A percentile compares a stretch with the other conserved stretches of the same genome.
These are phyloP conservation scores for Sapajus apella DNA, from an alignment of 2,113 vertebrate species.

Conservation along the genomic window DNA sequence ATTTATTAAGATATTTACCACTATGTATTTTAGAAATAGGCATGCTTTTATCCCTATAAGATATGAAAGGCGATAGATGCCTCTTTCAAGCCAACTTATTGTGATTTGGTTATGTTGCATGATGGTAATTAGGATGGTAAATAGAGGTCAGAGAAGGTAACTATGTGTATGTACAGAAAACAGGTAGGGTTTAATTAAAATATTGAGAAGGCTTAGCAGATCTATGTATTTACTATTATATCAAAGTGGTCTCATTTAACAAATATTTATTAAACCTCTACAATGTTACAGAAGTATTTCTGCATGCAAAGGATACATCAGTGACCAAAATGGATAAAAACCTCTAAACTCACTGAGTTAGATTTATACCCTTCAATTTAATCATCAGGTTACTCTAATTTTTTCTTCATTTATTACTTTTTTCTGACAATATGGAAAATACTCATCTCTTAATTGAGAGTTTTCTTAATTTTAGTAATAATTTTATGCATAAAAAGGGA, in stretches of 20 bases:
- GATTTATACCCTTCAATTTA: background rate
- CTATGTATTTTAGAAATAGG: background rate
- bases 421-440: background rate
- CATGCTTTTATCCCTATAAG: background rate
- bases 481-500: background rate
- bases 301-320: background rate
- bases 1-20: background rate
- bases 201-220: background rate
- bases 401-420: background rate
- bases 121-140: background rate
- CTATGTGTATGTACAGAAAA: fast-evolving
- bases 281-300: background rate
- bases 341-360: background rate
- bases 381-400: background rate
- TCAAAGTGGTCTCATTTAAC: background rate
- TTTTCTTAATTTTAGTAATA: background rate
- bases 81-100: background rate
- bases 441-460: background rate
- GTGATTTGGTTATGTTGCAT: background rate
- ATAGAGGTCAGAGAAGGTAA: background rate
- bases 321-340: background rate
- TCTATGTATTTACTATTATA: background rate
- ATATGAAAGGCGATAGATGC: background rate
- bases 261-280: background rate
- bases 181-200: background rate